Evolutionary conservation across 2,113 vertebrate species (phyloP), one percentile per base, ranked within the genome.

Genomic region (Suncus etruscus): DNA sequence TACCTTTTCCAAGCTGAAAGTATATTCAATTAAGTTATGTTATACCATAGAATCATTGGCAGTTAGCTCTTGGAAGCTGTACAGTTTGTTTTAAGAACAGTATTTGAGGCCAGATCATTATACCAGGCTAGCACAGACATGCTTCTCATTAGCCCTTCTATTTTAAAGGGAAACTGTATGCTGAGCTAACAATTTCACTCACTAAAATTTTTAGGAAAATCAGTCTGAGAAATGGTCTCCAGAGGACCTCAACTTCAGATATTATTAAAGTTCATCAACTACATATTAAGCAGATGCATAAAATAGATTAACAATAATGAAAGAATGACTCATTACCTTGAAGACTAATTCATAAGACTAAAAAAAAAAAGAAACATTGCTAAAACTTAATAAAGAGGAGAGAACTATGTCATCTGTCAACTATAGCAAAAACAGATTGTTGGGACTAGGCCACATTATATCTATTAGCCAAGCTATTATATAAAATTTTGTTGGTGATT

Each of bases 31-130:
- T 97, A 97, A 94, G 69, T 96, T 70, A 83, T n/a, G 85, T 95
- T 97, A 96, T 90, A 88, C 87, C 95, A 69, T 68, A 1, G 11
- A 86, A 77, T 92, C 94, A 32, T 18, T 93, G 92, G 93, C 94
- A 95, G 86, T 95, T 94, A 94, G 90, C 72, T 50, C 83, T 90
- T 78, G 75, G 93, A 95, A 83, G 93, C 50, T 84, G 73, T 77
- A 51, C 81, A 93, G 88, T 96, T 97, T 97, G 89, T 95, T 97
- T 96, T 95, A 96, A 94, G 92, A 96, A 95, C 32, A 63, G 50
- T 87, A 29, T 95, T 87, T 93, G 97, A 96, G 95, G 93, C 92
- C 91, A 91, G 83, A 51, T 74, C 75, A 91, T 94, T 76, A 93
- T 20, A 20, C 54, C 15, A 85, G 91, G 87, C 97, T 92, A 94